A percentile compares a stretch with the other conserved stretches of the same genome.
Conservation (phyloP, 2,113 vertebrate genomes). For the Pleuronectes platessa region DNA sequence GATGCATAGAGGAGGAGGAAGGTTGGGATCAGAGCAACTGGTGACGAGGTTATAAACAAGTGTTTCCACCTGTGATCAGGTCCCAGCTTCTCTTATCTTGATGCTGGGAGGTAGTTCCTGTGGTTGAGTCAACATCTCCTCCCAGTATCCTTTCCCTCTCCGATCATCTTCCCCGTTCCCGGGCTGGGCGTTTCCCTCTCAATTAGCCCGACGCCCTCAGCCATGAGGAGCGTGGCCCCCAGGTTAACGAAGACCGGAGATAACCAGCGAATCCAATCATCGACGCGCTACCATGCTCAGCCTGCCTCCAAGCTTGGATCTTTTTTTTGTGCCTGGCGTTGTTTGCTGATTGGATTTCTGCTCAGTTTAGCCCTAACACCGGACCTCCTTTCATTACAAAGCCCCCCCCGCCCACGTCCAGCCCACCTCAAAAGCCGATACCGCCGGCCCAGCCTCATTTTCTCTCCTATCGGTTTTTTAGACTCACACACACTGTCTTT, state of each 20-base stretch:
- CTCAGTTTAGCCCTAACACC: slow-evolving; percentile 74
- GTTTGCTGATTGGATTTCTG: slow-evolving; percentile 80
- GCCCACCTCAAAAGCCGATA: slow-evolving; percentile 52
- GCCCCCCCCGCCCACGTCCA: slow-evolving; percentile 31
- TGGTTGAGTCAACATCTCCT: slow-evolving; percentile 44
- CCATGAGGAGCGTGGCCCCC: slow-evolving; percentile 48
- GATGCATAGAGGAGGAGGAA: slow-evolving; percentile 22
- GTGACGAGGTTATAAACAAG: slow-evolving; percentile 23
- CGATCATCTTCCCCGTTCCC: slow-evolving; percentile 50
- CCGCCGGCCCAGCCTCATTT: slow-evolving; percentile 64
- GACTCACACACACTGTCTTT: slow-evolving; percentile 55
- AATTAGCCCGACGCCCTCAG: slow-evolving; percentile 68
- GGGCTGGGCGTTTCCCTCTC: slow-evolving; percentile 58
- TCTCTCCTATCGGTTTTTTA: slow-evolving; percentile 64
- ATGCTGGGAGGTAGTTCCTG: not conserved
- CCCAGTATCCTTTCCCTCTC: slow-evolving; percentile 13
- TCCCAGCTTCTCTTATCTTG: not conserved
- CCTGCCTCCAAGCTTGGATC: slow-evolving; percentile 52
- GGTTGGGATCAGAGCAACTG: slow-evolving; percentile 45
- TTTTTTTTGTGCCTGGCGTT: slow-evolving; percentile 42
- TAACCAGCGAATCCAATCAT: slow-evolving; percentile 71
- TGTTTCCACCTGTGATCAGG: not conserved
- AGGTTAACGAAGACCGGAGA: slow-evolving; percentile 77
- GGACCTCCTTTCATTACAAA: slow-evolving; percentile 68
- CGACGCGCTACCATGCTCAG: slow-evolving; percentile 37